These are phyloP conservation scores for Equus quagga DNA, from an alignment of 2,113 vertebrate genomes.

Conservation along the genomic window DNA sequence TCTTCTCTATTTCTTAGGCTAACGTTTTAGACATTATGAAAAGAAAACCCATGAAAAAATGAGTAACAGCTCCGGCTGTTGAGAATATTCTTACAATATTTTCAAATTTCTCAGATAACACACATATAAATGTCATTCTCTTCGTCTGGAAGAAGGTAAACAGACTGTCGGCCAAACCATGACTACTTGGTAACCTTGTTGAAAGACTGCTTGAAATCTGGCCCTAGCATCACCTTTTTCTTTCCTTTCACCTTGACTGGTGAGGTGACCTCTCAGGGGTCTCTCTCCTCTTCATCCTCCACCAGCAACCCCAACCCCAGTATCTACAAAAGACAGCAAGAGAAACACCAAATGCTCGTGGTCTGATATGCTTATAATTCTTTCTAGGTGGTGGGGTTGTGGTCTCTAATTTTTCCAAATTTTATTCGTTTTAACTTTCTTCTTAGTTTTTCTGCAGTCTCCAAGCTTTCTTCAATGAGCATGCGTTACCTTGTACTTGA, in stretches of 20 bases:
- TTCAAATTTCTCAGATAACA: not conserved
- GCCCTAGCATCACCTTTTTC: too few species aligned
- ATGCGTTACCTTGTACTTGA: not conserved
- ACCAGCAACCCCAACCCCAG: not conserved
- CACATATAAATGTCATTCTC: not conserved
- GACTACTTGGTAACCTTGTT: not conserved
- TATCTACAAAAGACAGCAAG: not conserved
- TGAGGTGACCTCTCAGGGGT: accelerated
- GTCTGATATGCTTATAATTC: not conserved
- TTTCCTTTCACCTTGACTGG: not conserved
- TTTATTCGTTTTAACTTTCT: not conserved
- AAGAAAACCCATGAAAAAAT: not conserved
- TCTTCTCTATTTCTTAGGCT: not conserved
- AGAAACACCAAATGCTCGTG: not conserved
- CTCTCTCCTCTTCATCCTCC: not conserved
- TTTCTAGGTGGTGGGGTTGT: not conserved
- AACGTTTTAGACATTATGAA: not conserved
- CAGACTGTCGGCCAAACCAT: not conserved
- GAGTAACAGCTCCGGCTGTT: not conserved
- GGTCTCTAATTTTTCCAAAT: not conserved
- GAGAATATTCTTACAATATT: not conserved
- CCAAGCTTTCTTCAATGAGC: not conserved
- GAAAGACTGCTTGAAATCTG: accelerated
- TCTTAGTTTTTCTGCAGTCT: not conserved
- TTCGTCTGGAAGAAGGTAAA: not conserved